A percentile compares a stretch with the other conserved stretches of the same genome.
These are phyloP conservation scores for Andrena fulva DNA, from an alignment of 2,888 invertebrate genomes.

Conservation along the genomic window DNA sequence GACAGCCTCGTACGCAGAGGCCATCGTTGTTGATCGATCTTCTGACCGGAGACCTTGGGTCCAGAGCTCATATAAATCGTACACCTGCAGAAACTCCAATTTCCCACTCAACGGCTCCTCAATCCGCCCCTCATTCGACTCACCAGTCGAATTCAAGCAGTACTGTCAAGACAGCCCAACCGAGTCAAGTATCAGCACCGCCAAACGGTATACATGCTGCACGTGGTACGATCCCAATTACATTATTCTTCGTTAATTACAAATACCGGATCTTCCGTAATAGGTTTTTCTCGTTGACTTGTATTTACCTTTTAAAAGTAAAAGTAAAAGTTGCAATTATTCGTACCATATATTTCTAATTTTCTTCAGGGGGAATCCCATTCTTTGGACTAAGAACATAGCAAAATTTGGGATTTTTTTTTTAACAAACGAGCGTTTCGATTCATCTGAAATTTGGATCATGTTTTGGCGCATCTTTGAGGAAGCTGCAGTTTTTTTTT, in stretches of 20 bases:
- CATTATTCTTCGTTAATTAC: background rate
- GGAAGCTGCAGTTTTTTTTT: too few relatives aligned
- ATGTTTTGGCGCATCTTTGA: too few relatives aligned
- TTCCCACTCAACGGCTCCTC: slow-evolving; percentile 76
- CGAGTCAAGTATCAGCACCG: slow-evolving; percentile 73
- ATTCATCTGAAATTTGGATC: too few relatives aligned
- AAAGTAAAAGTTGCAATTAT: too few relatives aligned
- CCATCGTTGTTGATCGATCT: slow-evolving; percentile 90
- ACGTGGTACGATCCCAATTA: slow-evolving; percentile 68
- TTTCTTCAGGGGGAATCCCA: too few relatives aligned
- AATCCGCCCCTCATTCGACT: slow-evolving; percentile 74
- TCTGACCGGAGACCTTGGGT: slow-evolving; percentile 87
- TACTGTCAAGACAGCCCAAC: slow-evolving; percentile 73
- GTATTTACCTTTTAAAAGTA: too few relatives aligned
- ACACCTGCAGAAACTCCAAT: slow-evolving; percentile 81
- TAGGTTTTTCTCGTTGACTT: too few relatives aligned
- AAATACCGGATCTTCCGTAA: too few relatives aligned
- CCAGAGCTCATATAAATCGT: slow-evolving; percentile 79
- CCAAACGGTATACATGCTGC: slow-evolving; percentile 69
- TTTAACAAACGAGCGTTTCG: too few relatives aligned
- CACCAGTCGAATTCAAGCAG: slow-evolving; percentile 80
- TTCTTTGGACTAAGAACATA: too few relatives aligned
- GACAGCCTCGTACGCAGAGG: slow-evolving; percentile 86
- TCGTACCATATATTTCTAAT: too few relatives aligned
- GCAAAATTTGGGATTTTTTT: too few relatives aligned